Conservation (phyloP, 1,140 invertebrate species). For the Acromyrmex charruanus region DNA sequence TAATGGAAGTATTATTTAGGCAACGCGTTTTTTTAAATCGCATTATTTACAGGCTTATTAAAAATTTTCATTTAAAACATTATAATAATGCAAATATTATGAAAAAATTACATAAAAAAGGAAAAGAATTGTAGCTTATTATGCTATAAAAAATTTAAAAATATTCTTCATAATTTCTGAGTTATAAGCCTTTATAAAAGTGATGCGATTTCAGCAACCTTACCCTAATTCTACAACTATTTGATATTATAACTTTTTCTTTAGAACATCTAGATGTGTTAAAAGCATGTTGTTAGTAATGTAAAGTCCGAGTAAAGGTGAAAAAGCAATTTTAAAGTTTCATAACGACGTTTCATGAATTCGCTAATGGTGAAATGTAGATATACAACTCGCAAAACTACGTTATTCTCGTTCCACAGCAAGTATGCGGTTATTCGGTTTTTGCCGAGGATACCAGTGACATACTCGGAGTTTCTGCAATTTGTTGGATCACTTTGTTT, state of each 20-base stretch:
- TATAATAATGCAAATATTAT: too few species aligned
- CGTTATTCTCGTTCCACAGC: neutral
- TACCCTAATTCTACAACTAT: neutral
- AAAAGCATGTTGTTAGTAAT: neutral
- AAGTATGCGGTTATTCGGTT: conserved; percentile 2
- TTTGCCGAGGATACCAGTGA: neutral
- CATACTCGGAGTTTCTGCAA: conserved; percentile 13
- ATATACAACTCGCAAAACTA: neutral
- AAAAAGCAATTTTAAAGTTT: conserved; percentile 2
- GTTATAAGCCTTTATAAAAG: too few species aligned
- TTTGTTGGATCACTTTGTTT: conserved; percentile 44
- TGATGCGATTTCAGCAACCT: too few species aligned
- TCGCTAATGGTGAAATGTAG: conserved; percentile 2
- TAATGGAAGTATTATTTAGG: too few species aligned
- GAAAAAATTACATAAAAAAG: too few species aligned
- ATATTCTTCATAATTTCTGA: too few species aligned
- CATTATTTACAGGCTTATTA: too few species aligned
- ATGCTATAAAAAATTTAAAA: too few species aligned
- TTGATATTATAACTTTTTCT: neutral
- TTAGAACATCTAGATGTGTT: neutral
- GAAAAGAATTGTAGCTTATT: too few species aligned
- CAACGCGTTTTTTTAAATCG: too few species aligned
- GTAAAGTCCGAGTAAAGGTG: neutral
- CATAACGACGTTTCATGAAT: neutral
- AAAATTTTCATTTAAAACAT: too few species aligned